A percentile compares a stretch with the other conserved stretches of the same genome.
These are phyloP conservation scores for Troilus luridus DNA, from an alignment of 2,888 invertebrate species.

Conservation along the genomic window DNA sequence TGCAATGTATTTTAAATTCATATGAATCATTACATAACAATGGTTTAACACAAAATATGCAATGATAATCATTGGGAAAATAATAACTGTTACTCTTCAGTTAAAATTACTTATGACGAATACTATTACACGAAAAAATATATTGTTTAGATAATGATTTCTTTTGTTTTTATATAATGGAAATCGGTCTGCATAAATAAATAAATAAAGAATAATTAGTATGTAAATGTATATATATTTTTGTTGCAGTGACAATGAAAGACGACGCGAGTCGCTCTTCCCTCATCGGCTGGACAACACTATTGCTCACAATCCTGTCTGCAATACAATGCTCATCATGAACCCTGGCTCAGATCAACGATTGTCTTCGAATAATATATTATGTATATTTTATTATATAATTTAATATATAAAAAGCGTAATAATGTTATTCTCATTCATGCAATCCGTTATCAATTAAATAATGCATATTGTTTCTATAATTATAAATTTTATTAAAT, in stretches of 20 bases:
- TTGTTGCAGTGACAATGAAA: constrained; percentile 24
- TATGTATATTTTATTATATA: constrained; percentile 34
- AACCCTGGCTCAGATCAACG: constrained; percentile 23
- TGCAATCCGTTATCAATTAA: constrained; percentile 14
- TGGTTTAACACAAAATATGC: too few relatives aligned
- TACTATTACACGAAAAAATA: too few relatives aligned
- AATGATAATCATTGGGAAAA: too few relatives aligned
- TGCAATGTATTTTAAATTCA: too few relatives aligned
- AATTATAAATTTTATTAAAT: constrained; percentile 45
- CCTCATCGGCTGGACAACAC: constrained; percentile 1
- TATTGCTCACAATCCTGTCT: constrained; percentile 4
- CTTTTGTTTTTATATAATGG: too few relatives aligned
- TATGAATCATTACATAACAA: too few relatives aligned
- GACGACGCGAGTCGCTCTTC: background rate
- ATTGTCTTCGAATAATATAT: constrained; percentile 21
- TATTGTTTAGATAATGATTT: too few relatives aligned
- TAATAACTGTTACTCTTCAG: too few relatives aligned
- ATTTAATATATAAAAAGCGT: constrained; percentile 20
- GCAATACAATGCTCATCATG: constrained; percentile 26
- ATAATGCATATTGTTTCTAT: constrained; percentile 28
- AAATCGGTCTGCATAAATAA: too few relatives aligned
- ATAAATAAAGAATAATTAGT: too few relatives aligned
- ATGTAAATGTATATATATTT: too few relatives aligned
- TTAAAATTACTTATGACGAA: too few relatives aligned
- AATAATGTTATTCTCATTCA: background rate